phyloP scores from a whole-genome alignment of 2,888 invertebrate genomes.

The Diogma glabrata region DNA sequence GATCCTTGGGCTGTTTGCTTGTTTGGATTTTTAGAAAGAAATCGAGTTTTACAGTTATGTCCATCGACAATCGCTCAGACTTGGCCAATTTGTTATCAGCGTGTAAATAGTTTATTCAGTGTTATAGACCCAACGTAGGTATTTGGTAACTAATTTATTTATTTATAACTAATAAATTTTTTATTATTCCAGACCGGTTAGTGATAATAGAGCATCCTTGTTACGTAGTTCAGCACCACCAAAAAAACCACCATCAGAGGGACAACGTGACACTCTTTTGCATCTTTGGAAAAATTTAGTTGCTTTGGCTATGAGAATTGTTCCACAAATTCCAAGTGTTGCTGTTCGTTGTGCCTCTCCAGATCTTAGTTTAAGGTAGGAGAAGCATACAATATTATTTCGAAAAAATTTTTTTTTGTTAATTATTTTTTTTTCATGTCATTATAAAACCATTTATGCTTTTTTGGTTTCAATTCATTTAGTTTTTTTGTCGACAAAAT shows the following conservation, averaged over 20 bases:
- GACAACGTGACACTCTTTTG: conserved; percentile 76
- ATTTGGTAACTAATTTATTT: conserved; percentile 12
- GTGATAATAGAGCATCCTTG: conserved; percentile 91
- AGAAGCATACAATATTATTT: no score
- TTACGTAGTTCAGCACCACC: conserved; percentile 77
- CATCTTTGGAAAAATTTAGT: conserved; percentile 97
- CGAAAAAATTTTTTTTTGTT: no score
- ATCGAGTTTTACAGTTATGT: conserved; percentile 69
- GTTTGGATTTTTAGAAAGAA: conserved; percentile 78
- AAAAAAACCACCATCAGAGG: conserved; percentile 81
- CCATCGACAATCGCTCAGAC: conserved; percentile 79
- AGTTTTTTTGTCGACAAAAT: no score
- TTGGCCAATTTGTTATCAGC: conserved; percentile 90
- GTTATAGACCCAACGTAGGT: conserved; percentile 90
- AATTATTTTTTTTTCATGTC: no score
- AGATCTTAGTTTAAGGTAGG: conserved; percentile 78
- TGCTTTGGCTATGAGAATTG: conserved; percentile 90
- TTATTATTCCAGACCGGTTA: conserved; percentile 65
- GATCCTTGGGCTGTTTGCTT: conserved; percentile 90
- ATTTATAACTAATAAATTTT: conserved; percentile 13
- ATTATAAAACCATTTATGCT: no score
- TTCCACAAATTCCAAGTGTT: conserved; percentile 81
- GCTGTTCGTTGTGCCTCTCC: conserved; percentile 87
- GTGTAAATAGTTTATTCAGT: conserved; percentile 81
- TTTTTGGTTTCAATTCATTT: no score